Evolutionary conservation across 2,888 invertebrate species (phyloP).

Genomic region (Didymodactylos carnosus): DNA sequence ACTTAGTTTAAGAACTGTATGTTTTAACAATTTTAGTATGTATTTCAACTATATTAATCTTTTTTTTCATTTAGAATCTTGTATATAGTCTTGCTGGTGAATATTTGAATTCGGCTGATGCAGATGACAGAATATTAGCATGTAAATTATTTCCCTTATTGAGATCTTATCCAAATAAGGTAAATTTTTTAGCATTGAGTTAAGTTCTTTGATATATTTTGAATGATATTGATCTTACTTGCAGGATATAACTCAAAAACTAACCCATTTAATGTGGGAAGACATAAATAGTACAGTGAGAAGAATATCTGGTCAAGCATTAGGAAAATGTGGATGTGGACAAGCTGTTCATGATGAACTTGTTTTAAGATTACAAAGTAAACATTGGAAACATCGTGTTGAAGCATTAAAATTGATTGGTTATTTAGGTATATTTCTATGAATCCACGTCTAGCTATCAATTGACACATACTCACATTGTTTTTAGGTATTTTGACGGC

Average conservation of each 20-base stretch:
- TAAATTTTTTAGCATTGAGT: constrained; percentile 15
- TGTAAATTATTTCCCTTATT: constrained; percentile 30
- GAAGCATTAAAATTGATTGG: constrained; percentile 32
- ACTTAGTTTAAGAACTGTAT: constrained; percentile 21
- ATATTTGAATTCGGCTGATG: constrained; percentile 32
- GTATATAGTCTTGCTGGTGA: constrained; percentile 32
- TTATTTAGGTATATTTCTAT: constrained; percentile 23
- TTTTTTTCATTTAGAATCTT: constrained; percentile 22
- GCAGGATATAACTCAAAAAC: constrained; percentile 15
- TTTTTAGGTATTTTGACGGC: constrained; percentile 33
- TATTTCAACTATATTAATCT: background rate
- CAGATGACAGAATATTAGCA: constrained; percentile 30
- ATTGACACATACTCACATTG: background rate
- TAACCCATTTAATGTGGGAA: constrained; percentile 33
- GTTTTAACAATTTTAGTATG: background rate
- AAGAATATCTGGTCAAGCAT: constrained; percentile 29
- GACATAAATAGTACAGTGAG: constrained; percentile 31
- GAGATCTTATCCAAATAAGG: constrained; percentile 28
- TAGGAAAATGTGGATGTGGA: constrained; percentile 33
- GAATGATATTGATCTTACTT: background rate
- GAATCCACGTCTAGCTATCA: background rate
- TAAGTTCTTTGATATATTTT: constrained; percentile 30
- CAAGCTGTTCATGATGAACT: constrained; percentile 31
- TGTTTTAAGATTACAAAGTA: constrained; percentile 20
- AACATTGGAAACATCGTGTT: constrained; percentile 23